phyloP scores from a whole-genome alignment of 1,140 invertebrate genomes.

The Xylocopa sonorina region DNA sequence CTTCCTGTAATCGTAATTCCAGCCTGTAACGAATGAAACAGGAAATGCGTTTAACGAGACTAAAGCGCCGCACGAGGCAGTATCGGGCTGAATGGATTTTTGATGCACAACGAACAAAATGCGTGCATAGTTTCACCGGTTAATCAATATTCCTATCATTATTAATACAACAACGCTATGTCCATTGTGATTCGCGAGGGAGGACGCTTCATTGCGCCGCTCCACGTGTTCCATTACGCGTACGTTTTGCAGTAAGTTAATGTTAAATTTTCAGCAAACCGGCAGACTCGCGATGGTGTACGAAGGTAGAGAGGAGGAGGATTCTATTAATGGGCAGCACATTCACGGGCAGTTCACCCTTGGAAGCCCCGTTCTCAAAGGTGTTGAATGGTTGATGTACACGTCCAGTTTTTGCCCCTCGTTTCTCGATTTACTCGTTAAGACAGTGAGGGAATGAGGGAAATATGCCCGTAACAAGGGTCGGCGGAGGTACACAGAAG shows the following conservation, averaged over 20 bases:
- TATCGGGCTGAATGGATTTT: slow-evolving; percentile 13
- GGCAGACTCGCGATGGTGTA: not conserved
- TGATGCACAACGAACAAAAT: not conserved
- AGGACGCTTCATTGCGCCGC: too few relatives aligned
- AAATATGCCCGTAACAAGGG: not conserved
- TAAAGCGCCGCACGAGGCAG: not conserved
- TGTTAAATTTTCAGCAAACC: not conserved
- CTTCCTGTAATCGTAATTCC: slow-evolving; percentile 37
- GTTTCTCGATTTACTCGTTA: slow-evolving; percentile 42
- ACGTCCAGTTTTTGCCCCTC: slow-evolving; percentile 17
- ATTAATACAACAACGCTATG: too few relatives aligned
- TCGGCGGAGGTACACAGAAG: not conserved
- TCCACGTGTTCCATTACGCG: not conserved
- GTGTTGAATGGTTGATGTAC: slow-evolving; percentile 35
- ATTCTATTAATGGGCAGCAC: slow-evolving; percentile 12
- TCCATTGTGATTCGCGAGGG: too few relatives aligned
- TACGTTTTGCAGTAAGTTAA: not conserved
- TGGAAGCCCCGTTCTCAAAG: slow-evolving; percentile 17
- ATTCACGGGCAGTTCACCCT: slow-evolving; percentile 26
- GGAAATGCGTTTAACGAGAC: slow-evolving; percentile 15
- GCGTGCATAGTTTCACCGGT: too few relatives aligned
- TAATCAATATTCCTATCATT: too few relatives aligned
- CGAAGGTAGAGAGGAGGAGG: not conserved
- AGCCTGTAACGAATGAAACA: slow-evolving; percentile 12
- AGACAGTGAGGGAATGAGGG: not conserved